Percentiles rank a stretch among this genome's conserved stretches.
Evolutionary conservation across 2,113 vertebrate genomes (phyloP).

Genomic region (Corythaixoides concolor): DNA sequence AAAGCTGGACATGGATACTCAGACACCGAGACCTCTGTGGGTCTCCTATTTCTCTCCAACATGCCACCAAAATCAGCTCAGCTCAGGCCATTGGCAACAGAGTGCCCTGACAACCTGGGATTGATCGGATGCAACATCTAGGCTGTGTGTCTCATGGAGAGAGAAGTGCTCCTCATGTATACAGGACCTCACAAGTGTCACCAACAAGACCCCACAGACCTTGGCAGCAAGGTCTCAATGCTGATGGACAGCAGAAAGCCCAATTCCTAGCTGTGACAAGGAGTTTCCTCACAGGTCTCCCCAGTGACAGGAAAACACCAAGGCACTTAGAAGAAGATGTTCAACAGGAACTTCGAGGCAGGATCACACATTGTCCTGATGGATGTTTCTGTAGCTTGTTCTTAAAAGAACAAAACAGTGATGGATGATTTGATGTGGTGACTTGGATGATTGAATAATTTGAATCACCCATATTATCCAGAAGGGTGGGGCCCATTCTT

Average conservation of each 20-base stretch:
- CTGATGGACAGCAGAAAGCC: not conserved
- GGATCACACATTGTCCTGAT: not conserved
- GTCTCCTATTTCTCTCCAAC: not conserved
- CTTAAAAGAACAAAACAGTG: not conserved
- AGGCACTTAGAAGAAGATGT: not conserved
- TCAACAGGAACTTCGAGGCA: not conserved
- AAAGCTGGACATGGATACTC: not conserved
- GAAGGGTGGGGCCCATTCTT: not conserved
- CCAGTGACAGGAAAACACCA: not conserved
- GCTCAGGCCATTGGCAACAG: not conserved
- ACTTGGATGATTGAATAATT: not conserved
- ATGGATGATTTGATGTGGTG: not conserved
- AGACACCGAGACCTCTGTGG: not conserved
- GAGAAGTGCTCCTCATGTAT: not conserved
- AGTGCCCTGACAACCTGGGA: not conserved
- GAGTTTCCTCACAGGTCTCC: not conserved
- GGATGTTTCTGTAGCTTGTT: not conserved
- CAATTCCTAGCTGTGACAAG: not conserved
- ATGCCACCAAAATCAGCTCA: not conserved
- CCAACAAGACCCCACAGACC: not conserved
- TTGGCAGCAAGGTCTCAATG: not conserved
- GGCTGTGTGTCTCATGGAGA: not conserved
- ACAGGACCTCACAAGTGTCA: not conserved
- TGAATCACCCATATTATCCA: not conserved
- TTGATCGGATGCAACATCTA: not conserved